A percentile compares a stretch with the other conserved stretches of the same genome.
Conservation (phyloP, 2,888 invertebrate species). For the Phytoseiulus persimilis region DNA sequence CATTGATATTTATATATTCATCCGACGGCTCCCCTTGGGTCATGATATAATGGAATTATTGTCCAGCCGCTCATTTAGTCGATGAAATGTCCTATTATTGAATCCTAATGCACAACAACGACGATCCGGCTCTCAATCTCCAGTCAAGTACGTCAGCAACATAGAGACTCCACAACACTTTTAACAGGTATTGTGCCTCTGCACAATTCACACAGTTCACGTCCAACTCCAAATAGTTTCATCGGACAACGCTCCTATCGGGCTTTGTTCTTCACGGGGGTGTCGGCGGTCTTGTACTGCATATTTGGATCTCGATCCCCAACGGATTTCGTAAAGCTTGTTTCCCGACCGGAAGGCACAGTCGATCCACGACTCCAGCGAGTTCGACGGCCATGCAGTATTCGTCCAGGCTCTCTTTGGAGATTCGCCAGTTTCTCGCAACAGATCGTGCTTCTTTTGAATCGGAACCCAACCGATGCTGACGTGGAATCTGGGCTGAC, state of each 20-base stretch:
- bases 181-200: not conserved
- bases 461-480: constrained; percentile 26
- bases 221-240: not conserved
- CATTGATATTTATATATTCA: not conserved
- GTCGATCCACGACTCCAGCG: constrained; percentile 6
- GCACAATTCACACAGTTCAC: not conserved
- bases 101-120: not conserved
- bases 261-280: not conserved
- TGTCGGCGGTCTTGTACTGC: not conserved
- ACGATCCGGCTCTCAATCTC: not conserved
- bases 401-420: constrained; percentile 14
- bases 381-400: constrained; percentile 10
- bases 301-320: constrained; percentile 26
- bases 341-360: constrained; percentile 6
- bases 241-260: not conserved
- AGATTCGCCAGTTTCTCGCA: not conserved
- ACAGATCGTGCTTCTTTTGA: not conserved
- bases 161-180: not conserved
- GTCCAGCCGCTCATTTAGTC: not conserved
- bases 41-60: not conserved
- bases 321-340: constrained; percentile 5
- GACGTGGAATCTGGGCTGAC: constrained; percentile 7
- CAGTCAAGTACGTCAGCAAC: not conserved
- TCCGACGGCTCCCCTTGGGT: not conserved
- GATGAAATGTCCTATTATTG: not conserved